phyloP scores from a whole-genome alignment of 2,113 vertebrate species.

The Barbus barbus region DNA sequence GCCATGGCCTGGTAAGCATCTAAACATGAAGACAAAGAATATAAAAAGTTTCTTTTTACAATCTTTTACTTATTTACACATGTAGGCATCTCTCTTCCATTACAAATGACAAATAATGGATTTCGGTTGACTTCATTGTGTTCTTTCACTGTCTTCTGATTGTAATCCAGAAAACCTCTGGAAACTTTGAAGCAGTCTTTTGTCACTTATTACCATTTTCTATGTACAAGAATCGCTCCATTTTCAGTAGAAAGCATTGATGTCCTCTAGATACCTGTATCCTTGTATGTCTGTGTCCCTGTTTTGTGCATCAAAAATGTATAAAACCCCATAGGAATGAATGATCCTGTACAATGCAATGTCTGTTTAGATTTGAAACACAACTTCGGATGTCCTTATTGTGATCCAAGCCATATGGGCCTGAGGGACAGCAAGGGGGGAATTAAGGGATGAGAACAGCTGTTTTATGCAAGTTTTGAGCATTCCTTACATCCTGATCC shows the following conservation, averaged over 20 bases:
- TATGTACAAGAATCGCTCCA: background rate
- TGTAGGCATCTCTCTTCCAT: background rate
- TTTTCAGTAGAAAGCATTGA: background rate
- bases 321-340: constrained; percentile 5
- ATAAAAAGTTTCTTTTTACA: too few relatives aligned
- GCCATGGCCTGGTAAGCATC: too few relatives aligned
- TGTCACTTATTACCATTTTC: background rate
- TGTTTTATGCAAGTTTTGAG: constrained; percentile 20
- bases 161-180: background rate
- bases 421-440: background rate
- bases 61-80: background rate
- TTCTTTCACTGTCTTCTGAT: background rate
- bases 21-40: too few relatives aligned
- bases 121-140: background rate
- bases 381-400: constrained; percentile 9
- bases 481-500: constrained; percentile 42
- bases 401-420: constrained; percentile 33
- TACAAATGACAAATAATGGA: background rate
- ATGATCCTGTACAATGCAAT: background rate
- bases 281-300: background rate
- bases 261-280: background rate
- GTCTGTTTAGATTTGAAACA: constrained; percentile 26
- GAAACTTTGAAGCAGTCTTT: background rate
- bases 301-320: constrained; percentile 11
- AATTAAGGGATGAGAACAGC: constrained; percentile 6